Percentiles rank a stretch among this genome's conserved stretches.
These are phyloP conservation scores for Mycetomoellerius zeteki DNA, from an alignment of 1,140 invertebrate genomes.

Conservation along the genomic window DNA sequence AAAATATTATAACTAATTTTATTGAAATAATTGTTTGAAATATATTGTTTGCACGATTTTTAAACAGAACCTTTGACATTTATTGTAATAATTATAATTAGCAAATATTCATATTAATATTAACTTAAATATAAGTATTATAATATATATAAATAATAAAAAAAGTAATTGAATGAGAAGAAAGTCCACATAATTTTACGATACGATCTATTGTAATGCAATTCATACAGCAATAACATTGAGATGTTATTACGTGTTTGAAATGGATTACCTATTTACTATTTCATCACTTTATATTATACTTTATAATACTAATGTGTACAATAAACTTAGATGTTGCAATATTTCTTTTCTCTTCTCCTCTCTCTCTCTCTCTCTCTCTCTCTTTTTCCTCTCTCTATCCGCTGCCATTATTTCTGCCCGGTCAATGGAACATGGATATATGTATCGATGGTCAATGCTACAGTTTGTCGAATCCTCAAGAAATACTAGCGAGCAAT, in stretches of 20 bases:
- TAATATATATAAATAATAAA: background rate
- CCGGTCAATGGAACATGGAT: constrained; percentile 68
- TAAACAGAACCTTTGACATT: background rate
- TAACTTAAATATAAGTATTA: no score
- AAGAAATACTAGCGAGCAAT: constrained; percentile 79
- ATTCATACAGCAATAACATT: background rate
- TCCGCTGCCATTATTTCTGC: constrained; percentile 66
- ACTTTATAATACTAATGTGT: constrained; percentile 5
- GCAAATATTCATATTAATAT: background rate
- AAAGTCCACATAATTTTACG: background rate
- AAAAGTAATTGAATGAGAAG: background rate
- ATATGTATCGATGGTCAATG: constrained; percentile 77
- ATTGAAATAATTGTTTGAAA: constrained; percentile 6
- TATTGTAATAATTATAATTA: constrained; percentile 20
- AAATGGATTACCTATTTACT: background rate
- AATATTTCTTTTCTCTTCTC: constrained; percentile 21
- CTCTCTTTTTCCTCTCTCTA: background rate
- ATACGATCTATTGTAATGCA: background rate
- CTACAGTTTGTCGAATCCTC: constrained; percentile 80
- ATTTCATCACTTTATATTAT: background rate
- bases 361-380: constrained; percentile 40
- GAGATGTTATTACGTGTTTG: background rate
- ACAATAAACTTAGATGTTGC: background rate
- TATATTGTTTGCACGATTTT: background rate
- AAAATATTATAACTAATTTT: constrained; percentile 9